A percentile compares a stretch with the other conserved stretches of the same genome.
These are phyloP conservation scores for Vanessa cardui DNA, from an alignment of 2,888 invertebrate species.

Conservation along the genomic window DNA sequence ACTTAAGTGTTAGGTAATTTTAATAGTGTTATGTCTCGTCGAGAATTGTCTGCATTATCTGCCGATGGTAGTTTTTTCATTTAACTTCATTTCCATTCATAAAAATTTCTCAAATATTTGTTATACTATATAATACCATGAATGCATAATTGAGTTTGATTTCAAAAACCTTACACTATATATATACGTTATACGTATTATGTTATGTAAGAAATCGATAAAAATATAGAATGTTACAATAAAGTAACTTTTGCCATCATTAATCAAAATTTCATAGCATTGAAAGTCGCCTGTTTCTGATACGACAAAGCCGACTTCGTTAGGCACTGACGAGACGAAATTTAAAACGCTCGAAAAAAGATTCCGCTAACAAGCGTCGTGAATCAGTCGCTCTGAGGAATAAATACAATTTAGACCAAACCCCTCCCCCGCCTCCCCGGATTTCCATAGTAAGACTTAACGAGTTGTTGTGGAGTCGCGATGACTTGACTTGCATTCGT, in stretches of 20 bases:
- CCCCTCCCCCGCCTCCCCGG: slow-evolving; percentile 12
- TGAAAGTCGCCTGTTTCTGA: slow-evolving; percentile 30
- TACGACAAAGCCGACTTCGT: slow-evolving; percentile 44
- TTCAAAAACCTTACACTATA: not conserved
- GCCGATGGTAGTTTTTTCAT: too few relatives aligned
- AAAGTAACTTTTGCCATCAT: slow-evolving; percentile 11
- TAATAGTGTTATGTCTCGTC: too few relatives aligned
- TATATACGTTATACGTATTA: too few relatives aligned
- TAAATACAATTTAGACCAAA: slow-evolving; percentile 41
- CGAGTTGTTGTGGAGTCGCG: slow-evolving; percentile 25
- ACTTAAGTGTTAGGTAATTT: too few relatives aligned
- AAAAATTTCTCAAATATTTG: too few relatives aligned
- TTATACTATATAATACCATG: too few relatives aligned
- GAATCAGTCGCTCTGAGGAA: slow-evolving; percentile 40
- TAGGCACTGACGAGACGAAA: slow-evolving; percentile 42
- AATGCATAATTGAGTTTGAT: not conserved
- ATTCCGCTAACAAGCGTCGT: slow-evolving; percentile 46
- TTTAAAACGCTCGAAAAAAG: slow-evolving; percentile 45
- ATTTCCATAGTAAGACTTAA: slow-evolving; percentile 24
- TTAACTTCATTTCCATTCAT: too few relatives aligned
- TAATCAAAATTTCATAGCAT: slow-evolving; percentile 31
- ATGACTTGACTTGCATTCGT: slow-evolving; percentile 18
- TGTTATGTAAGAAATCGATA: not conserved
- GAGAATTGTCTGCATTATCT: too few relatives aligned
- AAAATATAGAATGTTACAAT: not conserved